Percentiles rank a stretch among this genome's conserved stretches.
These are phyloP conservation scores for Ganaspis sp. DNA, from an alignment of 1,140 invertebrate genomes.

Conservation along the genomic window DNA sequence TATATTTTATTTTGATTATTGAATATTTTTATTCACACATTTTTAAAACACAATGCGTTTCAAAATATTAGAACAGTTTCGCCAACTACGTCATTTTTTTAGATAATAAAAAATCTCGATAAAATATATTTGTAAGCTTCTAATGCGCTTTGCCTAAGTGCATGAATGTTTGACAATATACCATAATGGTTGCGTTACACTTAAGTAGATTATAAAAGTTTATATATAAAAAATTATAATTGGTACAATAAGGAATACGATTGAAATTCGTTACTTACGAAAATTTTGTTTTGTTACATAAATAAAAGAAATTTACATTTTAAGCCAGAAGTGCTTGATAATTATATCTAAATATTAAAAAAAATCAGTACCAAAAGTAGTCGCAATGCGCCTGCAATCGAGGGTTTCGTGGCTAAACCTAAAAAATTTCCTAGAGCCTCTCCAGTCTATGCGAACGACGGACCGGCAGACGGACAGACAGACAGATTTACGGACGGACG, in stretches of 20 bases:
- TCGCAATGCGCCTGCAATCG: no score
- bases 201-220: slow-evolving; percentile 16
- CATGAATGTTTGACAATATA: slow-evolving; percentile 69
- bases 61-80: neutral
- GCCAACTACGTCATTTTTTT: slow-evolving; percentile 22
- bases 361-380: no score
- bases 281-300: neutral
- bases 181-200: slow-evolving; percentile 64
- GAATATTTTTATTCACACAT: neutral
- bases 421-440: no score
- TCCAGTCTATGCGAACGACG: no score
- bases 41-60: neutral
- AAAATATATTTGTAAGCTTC: slow-evolving; percentile 57
- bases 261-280: neutral
- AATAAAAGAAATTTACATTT: no score
- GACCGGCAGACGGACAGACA: no score
- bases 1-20: no score
- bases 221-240: neutral
- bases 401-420: no score
- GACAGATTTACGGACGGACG: no score
- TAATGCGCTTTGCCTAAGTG: slow-evolving; percentile 64
- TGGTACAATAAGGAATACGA: neutral
- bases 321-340: no score
- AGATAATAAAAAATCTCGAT: slow-evolving; percentile 19
- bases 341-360: no score